Base-by-base conservation (phyloP, 2,113 vertebrate species). In the Tretioscincus oriximinensis region DNA sequence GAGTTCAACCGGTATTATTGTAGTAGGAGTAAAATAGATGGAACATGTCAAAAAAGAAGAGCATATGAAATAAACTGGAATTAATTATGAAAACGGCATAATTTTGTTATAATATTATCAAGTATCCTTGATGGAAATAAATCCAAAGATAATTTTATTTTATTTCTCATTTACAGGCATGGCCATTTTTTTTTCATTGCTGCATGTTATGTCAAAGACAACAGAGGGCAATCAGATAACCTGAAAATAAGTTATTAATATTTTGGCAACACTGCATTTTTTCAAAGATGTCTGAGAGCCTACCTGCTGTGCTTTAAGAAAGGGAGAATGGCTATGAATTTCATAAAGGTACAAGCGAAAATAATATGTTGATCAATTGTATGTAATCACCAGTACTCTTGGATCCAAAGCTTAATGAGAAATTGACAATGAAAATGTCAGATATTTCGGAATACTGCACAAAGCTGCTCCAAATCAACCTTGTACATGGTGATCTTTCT, bases 171-270 rank as follows among this genome's bases (percentile, higher is more conserved):
- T 81, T 81, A n/a, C 65, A 81, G 18, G 47, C 24, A 28, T 67
- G 45, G 47, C 64, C 68, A 81, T 45, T 14, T 41, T 68, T 75
- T 81, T 47, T 45, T n/a, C 66, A 51, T 41, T 68, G 51, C 75
- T 81, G 66, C 51, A 76, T 29, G 35, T 7, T 68, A 61, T 81
- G 80, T 31, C 35, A 68, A 68, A 68, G 21, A 41, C 80, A 82
- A 82, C 47, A 47, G 65, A 69, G 41, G 54, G 41, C 66, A 82
- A 70, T 35, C n/a, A 63, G 65, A 49, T 82, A 76, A 70, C 54
- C 80, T 76, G 54, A 76, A 81, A 81, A 76, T 49, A 67, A 70
- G 73, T 54, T 82, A 76, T 70, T 45, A 76, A 76, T 70, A 76
- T 76, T 82, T 54, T 70, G 41, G 41, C 41, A 4, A 76, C 35